Conservation (phyloP, 1,140 invertebrate genomes). For the Calephelis virginiensis region DNA sequence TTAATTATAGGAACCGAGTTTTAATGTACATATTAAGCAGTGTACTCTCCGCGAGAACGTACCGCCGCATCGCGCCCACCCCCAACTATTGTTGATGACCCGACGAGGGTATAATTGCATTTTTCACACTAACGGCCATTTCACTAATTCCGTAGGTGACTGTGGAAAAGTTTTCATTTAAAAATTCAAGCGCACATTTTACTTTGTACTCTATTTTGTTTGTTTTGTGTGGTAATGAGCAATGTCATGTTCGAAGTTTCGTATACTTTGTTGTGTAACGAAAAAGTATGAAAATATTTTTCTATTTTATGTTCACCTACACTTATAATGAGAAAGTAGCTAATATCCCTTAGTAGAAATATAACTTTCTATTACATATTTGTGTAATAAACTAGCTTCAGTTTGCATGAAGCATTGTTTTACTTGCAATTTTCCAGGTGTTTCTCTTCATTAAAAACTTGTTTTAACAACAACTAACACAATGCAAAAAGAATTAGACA, state of each 20-base stretch:
- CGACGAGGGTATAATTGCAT: conserved; percentile 64
- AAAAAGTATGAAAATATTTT: not conserved
- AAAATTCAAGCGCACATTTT: conserved; percentile 30
- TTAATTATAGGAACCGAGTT: too few species aligned
- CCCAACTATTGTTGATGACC: conserved; percentile 70
- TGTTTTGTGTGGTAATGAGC: conserved; percentile 12
- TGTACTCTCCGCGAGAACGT: conserved; percentile 32
- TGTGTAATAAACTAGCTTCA: too few species aligned
- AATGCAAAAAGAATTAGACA: too few species aligned
- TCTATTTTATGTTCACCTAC: too few species aligned
- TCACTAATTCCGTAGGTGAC: conserved; percentile 60
- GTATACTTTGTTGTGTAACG: not conserved
- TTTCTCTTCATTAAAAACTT: too few species aligned
- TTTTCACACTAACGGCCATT: conserved; percentile 64
- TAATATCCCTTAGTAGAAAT: too few species aligned
- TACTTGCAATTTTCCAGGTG: too few species aligned
- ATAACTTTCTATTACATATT: too few species aligned
- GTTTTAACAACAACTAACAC: too few species aligned
- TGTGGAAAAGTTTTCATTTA: conserved; percentile 38
- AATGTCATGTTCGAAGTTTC: conserved; percentile 9
- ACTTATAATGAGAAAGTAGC: too few species aligned
- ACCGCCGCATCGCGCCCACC: conserved; percentile 38
- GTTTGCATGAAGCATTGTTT: too few species aligned
- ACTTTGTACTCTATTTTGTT: conserved; percentile 24
- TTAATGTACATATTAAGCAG: not conserved